phyloP scores from a whole-genome alignment of 1,140 invertebrate species.

The Drosophila burlai region DNA sequence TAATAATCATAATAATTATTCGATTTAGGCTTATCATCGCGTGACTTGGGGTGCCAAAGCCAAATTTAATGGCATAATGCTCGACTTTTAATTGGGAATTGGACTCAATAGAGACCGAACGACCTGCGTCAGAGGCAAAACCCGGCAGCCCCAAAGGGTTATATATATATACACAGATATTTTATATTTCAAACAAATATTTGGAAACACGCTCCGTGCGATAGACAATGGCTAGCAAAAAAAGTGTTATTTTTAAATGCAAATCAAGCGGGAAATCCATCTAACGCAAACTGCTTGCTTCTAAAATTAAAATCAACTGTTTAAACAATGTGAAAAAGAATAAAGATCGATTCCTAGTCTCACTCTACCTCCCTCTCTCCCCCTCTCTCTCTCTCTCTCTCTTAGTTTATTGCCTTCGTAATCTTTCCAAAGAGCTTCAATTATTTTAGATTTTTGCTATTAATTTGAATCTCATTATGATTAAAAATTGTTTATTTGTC shows the following conservation, averaged over 20 bases:
- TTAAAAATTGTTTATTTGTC: conserved; percentile 22
- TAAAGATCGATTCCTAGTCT: conserved; percentile 37
- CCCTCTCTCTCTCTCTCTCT: not conserved
- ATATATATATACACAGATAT: not conserved
- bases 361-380: not conserved
- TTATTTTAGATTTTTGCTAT: conserved; percentile 43
- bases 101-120: not conserved
- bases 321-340: conserved; percentile 46
- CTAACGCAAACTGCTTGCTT: conserved; percentile 42
- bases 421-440: conserved; percentile 37
- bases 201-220: conserved; percentile 48
- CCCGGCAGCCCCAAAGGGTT: conserved; percentile 16
- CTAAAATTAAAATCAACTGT: conserved; percentile 79
- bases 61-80: conserved; percentile 39
- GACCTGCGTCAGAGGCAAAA: conserved; percentile 48
- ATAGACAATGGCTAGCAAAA: conserved; percentile 8
- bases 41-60: conserved; percentile 46
- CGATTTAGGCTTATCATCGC: conserved; percentile 80
- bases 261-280: conserved; percentile 66
- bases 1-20: conserved; percentile 55
- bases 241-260: conserved; percentile 53
- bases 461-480: conserved; percentile 45
- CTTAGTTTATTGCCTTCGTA: conserved; percentile 4
- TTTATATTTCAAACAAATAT: conserved; percentile 45
- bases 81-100: conserved; percentile 51